Evolutionary conservation across 2,888 invertebrate genomes (phyloP), one percentile per base, ranked within the genome.

Genomic region (Diarsia rubi): DNA sequence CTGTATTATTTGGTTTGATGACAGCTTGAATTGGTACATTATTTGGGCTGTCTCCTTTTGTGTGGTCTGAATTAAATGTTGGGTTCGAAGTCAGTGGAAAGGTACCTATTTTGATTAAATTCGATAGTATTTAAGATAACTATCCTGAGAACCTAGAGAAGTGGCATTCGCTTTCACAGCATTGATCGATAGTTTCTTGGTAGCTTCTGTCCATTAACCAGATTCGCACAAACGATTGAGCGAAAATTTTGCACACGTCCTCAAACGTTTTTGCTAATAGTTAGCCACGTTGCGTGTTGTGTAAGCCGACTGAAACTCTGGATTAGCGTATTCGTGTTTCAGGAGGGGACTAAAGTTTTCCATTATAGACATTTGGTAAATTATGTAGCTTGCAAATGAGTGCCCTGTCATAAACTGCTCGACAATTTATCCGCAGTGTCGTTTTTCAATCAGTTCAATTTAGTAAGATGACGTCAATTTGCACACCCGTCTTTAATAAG

Each of bases 391-490:
- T 62, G 70, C 27, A 42, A 27, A 42, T 69, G 1, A 45, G 11
- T 27, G 45, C n/a, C 19, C 9, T 12, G 63, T 57, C 11, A 52
- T 52, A 64, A 72, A 72, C 8, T 44, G 4, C 9, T 19, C 9
- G 0, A 5, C 14, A 57, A 49, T 44, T 69, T 14, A 52, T 27
- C 24, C 4, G 24, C n/a, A 63, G 42, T 79, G 54, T 31, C 16
- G 70, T 63, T 63, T 79, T 79, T 64, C 31, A 77, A 77, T 79
- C 80, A 73, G 64, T 73, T 64, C 44, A 79, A 79, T 73, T 77
- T 63, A 45, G 49, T 49, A 37, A 37, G 49, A 57, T 73, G 73
- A 59, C 45, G 73, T 79, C 49, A 73, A 64, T 79, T 77, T n/a
- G 44, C 57, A 79, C 21, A 64, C 21, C 14, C 24, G 62, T 68